These are phyloP conservation scores for Myripristis jacobus DNA, from an alignment of 2,797 vertebrate species.

Conservation along the genomic window DNA sequence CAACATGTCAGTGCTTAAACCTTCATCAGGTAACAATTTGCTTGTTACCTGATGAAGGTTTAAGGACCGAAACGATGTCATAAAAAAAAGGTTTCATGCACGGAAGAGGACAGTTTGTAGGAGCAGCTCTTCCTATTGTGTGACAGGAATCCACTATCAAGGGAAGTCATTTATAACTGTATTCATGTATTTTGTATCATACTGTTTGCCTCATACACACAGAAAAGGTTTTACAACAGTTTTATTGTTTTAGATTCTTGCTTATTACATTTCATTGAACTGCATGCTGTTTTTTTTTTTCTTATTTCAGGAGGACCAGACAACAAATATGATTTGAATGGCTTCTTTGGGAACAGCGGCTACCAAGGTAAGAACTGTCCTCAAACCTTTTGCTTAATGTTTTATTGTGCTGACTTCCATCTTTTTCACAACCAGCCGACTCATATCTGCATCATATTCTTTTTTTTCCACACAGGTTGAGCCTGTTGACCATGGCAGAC, in stretches of 20 bases:
- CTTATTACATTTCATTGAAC: not conserved
- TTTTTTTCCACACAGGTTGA: conserved; percentile 72
- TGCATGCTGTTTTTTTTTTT: conserved; percentile 11
- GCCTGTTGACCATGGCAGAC: conserved; percentile 22
- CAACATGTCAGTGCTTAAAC: no score
- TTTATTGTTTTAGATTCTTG: not conserved
- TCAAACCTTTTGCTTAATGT: not conserved
- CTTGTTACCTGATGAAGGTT: no score
- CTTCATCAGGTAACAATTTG: no score
- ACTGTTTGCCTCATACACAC: no score
- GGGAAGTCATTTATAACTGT: no score
- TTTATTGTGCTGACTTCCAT: not conserved
- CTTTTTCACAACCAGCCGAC: not conserved
- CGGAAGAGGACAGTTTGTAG: no score
- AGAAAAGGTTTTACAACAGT: no score
- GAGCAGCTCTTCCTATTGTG: not conserved
- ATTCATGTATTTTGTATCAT: no score
- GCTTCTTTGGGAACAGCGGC: conserved; percentile 82
- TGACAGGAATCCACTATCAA: not conserved
- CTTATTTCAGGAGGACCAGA: conserved; percentile 73
- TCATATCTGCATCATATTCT: conserved; percentile 5
- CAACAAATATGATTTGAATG: conserved; percentile 77
- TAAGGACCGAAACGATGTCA: no score
- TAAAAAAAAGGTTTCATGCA: no score
- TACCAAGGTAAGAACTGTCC: conserved; percentile 75